Base-by-base conservation (phyloP, 2,888 invertebrate species). In the Acleris cristana region DNA sequence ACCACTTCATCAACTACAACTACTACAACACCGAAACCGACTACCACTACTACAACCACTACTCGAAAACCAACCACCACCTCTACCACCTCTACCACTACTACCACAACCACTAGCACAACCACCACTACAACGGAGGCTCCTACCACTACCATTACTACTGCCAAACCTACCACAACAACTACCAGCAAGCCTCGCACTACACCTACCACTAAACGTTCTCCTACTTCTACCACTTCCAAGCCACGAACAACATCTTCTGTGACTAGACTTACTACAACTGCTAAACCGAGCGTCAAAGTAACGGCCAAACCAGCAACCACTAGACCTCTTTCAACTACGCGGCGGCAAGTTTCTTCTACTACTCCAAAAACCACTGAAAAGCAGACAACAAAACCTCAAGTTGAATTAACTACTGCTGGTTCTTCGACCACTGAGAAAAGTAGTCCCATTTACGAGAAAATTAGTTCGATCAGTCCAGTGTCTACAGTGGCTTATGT, bases 381-480 rank as follows among this genome's bases (percentile, higher is more conserved):
- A 72, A 66, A 70, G 16, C 70, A 70, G 63, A 62, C 61, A 18
- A 73, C 69, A 5, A 77, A 75, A 51, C 63, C 69, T 16, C 66
- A 78, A 65, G 62, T 74, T 40, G 74, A 75, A 56, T 74, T 78
- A 1, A 74, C 77, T 55, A 60, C 76, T 0, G 73, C 76, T 60
- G 64, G 71, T 49, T 64, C 75, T 19, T 72, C 82, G 23, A 79
- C 74, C 21, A 83, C 81, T 2, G 82, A 85, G 63, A 84, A 83
- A 76, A 78, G 74, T 30, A 72, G 73, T 54, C 69, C 75, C 45
- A 72, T 78, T 57, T 84, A 79, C 70, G 87, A 89, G 69, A 88
- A 82, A 78, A 75, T 88, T 44, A 88, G 83, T 71, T 87, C 89
- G 1, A 87, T 86, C 72, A 75, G 84, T 64, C 91, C 91, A 48